A percentile compares a stretch with the other conserved stretches of the same genome.
Evolutionary conservation across 2,888 invertebrate species (phyloP).

Genomic region (Blastobasis adustella): DNA sequence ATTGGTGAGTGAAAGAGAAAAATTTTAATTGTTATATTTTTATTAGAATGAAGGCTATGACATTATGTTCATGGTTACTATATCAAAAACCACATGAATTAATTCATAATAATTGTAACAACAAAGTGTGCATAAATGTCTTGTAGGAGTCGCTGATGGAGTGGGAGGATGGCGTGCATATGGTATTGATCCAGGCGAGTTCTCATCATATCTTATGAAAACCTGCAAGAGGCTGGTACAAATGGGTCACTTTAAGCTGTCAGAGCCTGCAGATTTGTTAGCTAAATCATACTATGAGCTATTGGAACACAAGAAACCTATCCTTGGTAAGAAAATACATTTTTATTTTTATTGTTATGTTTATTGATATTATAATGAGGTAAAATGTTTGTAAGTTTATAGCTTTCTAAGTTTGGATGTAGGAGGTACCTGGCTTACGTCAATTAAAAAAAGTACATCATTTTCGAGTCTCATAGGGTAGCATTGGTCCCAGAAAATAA

Average conservation of each 20-base stretch:
- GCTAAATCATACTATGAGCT: conserved; percentile 95
- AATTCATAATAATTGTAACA: no score
- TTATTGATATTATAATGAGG: background rate
- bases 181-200: conserved; percentile 97
- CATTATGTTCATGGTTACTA: no score
- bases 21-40: background rate
- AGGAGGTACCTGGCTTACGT: no score
- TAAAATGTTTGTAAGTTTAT: no score
- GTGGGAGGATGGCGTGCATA: conserved; percentile 99
- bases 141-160: conserved; percentile 96
- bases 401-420: no score
- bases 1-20: conserved; percentile 78
- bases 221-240: conserved; percentile 94
- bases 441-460: no score
- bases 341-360: conserved; percentile 2
- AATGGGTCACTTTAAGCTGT: conserved; percentile 90
- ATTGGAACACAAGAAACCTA: conserved; percentile 92
- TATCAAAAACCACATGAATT: no score
- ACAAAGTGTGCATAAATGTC: no score
- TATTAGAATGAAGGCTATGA: background rate
- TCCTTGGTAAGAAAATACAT: conserved; percentile 79
- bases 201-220: conserved; percentile 95
- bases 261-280: conserved; percentile 90
- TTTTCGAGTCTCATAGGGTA: no score
- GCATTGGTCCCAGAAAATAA: no score